Evolutionary conservation across 2,888 invertebrate species (phyloP), one percentile per base, ranked within the genome.

Genomic region (Brachypalpus laphriformis): DNA sequence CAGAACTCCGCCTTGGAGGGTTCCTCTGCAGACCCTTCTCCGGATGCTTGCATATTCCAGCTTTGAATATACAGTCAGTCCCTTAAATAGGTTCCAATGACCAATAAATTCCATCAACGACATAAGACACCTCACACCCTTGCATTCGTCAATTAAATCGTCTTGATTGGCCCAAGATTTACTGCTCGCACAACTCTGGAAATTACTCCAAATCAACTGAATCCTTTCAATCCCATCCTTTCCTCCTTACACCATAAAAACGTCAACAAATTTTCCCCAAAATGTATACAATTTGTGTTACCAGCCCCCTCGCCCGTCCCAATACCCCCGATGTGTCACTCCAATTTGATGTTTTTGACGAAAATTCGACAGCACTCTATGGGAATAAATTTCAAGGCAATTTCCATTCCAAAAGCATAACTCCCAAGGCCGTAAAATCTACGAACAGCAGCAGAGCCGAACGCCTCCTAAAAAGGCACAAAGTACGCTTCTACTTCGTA

Each of bases 321-420:
- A n/a, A n/a, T n/a, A 14, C 28, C 22, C 34, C 37, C 51, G 49
- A 45, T 82, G 70, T 57, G 61, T 75, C 81, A 81, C 31, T 63
- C 74, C 9, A 31, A 72, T 72, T 71, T 59, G 65, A 59, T 65
- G 76, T 77, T 65, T 77, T 77, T 82, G 77, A 82, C 45, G 66
- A 57, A 59, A 77, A 49, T 59, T 77, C 71, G 77, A 77, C 82
- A 76, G 70, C 63, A 28, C 54, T 49, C 47, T 66, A 2, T 25
- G 25, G 57, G 65, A 61, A 82, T 66, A 66, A 72, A 66, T 82
- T 82, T 78, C 34, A 45, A 51, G 65, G 78, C 71, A 78, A 82
- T 72, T 82, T 82, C 59, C 71, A 72, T 72, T 45, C 45, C 65
- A 51, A 71, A 61, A 28, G 59, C 66, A 66, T 78, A 72, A 59